A percentile compares a stretch with the other conserved stretches of the same genome.
Conservation (phyloP, 2,888 invertebrate genomes). For the Allophyes oxyacanthae region DNA sequence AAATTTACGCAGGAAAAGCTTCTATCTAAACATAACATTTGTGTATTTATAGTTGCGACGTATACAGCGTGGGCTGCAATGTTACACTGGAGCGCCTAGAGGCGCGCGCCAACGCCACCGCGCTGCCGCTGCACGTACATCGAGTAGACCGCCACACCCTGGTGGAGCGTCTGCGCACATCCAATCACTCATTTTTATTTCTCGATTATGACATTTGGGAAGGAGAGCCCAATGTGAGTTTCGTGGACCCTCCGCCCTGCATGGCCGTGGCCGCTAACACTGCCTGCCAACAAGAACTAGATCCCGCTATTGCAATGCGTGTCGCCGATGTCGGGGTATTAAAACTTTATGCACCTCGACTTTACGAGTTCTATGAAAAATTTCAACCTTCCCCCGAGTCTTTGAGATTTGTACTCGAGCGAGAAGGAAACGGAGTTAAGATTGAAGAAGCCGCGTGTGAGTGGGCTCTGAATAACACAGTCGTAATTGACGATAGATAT, state of each 20-base stretch:
- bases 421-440: constrained; percentile 10
- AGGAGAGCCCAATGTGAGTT: not conserved
- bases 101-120: constrained; percentile 9
- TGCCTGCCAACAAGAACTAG: constrained; percentile 27
- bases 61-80: not conserved
- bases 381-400: constrained; percentile 20
- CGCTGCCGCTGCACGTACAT: not conserved
- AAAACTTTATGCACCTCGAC: constrained; percentile 15
- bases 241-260: constrained; percentile 39
- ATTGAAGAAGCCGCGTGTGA: constrained; percentile 35
- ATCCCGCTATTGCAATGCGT: constrained; percentile 37
- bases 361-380: constrained; percentile 18
- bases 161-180: not conserved
- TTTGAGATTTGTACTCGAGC: constrained; percentile 28
- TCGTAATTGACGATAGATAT: not conserved
- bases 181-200: constrained; percentile 41
- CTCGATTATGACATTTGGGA: constrained; percentile 52
- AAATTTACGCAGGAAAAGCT: too few species aligned
- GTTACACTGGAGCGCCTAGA: not conserved
- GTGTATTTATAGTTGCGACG: not conserved
- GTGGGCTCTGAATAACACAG: not conserved
- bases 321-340: constrained; percentile 22
- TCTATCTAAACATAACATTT: too few species aligned
- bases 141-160: constrained; percentile 2
- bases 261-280: not conserved